A percentile compares a stretch with the other conserved stretches of the same genome.
Conservation (phyloP, 2,888 invertebrate genomes). For the Alitta virens region DNA sequence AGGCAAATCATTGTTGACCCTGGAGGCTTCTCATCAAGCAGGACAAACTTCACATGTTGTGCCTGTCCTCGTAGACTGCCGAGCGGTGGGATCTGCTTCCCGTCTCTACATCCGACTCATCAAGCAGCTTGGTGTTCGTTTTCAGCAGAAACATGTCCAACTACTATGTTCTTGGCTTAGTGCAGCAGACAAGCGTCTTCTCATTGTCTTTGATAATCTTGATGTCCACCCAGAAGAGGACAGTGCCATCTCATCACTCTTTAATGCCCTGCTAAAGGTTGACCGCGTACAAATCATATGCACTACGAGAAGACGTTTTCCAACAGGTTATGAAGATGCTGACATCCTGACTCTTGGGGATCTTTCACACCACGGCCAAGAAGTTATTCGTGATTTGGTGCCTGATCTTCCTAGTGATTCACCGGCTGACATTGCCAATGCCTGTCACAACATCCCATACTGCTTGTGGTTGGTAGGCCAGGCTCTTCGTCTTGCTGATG, state of each 20-base stretch:
- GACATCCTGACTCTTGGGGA: slow-evolving; percentile 12
- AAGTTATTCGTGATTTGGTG: slow-evolving; percentile 17
- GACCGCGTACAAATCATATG: slow-evolving; percentile 21
- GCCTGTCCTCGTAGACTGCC: slow-evolving; percentile 20
- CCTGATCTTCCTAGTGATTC: slow-evolving; percentile 28
- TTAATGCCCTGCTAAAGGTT: slow-evolving; percentile 19
- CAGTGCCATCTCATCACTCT: slow-evolving; percentile 13
- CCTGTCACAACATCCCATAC: slow-evolving; percentile 19
- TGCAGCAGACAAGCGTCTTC: slow-evolving; percentile 21
- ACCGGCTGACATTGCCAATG: slow-evolving; percentile 11
- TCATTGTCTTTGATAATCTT: slow-evolving; percentile 28
- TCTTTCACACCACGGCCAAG: slow-evolving; percentile 8
- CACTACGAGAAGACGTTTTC: slow-evolving; percentile 17
- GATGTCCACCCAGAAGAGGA: slow-evolving; percentile 18
- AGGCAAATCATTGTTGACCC: slow-evolving; percentile 26
- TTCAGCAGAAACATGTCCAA: slow-evolving; percentile 12
- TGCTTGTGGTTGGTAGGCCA: slow-evolving; percentile 17
- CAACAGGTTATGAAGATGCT: slow-evolving; percentile 16
- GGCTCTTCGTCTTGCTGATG: slow-evolving; percentile 9
- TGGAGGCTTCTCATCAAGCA: slow-evolving; percentile 6
- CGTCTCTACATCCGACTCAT: slow-evolving; percentile 14
- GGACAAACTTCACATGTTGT: slow-evolving; percentile 11
- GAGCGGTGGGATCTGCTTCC: slow-evolving; percentile 11
- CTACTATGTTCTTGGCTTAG: slow-evolving; percentile 27
- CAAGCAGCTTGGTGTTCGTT: slow-evolving; percentile 19